Evolutionary conservation across 2,888 invertebrate genomes (phyloP).

Genomic region (Oscheius sp.): DNA sequence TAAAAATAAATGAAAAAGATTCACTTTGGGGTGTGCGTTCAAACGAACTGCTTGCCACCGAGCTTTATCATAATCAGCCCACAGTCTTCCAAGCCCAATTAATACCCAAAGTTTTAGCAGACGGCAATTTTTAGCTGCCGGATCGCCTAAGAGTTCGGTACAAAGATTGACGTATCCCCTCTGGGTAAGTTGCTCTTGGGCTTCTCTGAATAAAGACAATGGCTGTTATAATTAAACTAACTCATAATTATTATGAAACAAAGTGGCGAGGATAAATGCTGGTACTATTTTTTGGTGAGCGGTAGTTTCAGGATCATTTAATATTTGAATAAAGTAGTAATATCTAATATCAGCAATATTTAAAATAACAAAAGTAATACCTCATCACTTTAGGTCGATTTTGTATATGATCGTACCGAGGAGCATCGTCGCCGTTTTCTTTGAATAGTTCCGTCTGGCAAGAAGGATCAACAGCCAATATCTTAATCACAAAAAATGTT

Average conservation of each 20-base stretch:
- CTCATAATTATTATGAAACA: conserved; percentile 84
- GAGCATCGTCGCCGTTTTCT: conserved; percentile 50
- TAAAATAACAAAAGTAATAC: not conserved
- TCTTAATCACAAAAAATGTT: conserved; percentile 38
- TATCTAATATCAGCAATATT: conserved; percentile 46
- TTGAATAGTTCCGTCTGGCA: conserved; percentile 87
- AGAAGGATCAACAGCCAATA: conserved; percentile 92
- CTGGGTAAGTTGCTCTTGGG: conserved; percentile 85
- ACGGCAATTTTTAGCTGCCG: conserved; percentile 73
- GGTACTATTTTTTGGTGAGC: conserved; percentile 90
- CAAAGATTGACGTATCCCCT: conserved; percentile 86
- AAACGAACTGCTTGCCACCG: conserved; percentile 93
- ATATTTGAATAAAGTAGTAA: conserved; percentile 83
- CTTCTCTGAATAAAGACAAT: conserved; percentile 54
- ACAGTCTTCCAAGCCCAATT: conserved; percentile 88
- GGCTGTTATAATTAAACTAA: conserved; percentile 36
- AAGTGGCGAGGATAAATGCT: conserved; percentile 92
- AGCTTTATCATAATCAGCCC: conserved; percentile 86
- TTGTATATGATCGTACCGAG: conserved; percentile 2
- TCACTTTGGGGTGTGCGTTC: conserved; percentile 94
- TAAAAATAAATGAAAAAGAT: not conserved
- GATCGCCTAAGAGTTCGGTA: conserved; percentile 86
- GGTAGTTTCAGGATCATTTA: conserved; percentile 87
- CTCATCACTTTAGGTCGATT: conserved; percentile 19
- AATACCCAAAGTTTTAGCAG: conserved; percentile 83